phyloP scores from a whole-genome alignment of 2,113 vertebrate genomes.

The Tyrannus savana region DNA sequence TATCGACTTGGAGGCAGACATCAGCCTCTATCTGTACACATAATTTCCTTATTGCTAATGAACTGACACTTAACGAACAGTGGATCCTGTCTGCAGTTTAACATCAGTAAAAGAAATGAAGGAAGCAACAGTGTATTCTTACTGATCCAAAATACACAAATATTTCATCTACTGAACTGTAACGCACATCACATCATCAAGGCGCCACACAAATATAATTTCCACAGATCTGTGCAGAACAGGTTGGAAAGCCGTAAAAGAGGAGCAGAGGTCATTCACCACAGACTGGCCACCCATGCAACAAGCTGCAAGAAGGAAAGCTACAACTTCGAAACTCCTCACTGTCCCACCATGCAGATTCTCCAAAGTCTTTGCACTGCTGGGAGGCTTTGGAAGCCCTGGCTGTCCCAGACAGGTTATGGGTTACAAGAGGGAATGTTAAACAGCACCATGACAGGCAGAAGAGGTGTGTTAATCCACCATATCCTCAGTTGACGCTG shows the following conservation, averaged over 20 bases:
- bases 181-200: neutral
- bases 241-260: neutral
- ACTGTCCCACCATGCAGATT: neutral
- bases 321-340: neutral
- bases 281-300: neutral
- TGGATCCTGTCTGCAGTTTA: neutral
- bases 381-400: neutral
- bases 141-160: neutral
- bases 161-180: neutral
- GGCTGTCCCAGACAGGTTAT: accelerated
- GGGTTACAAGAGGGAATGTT: neutral
- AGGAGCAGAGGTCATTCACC: neutral
- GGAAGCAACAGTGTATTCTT: neutral
- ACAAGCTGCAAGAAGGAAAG: neutral
- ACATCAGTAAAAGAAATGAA: neutral
- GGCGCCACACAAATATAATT: neutral
- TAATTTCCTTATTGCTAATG: neutral
- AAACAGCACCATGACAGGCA: neutral
- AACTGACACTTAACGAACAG: neutral
- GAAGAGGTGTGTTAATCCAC: neutral
- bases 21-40: neutral
- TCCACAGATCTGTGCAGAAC: neutral
- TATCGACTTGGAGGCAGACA: neutral
- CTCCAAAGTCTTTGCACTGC: neutral
- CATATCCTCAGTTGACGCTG: neutral